Evolutionary conservation across 1,140 invertebrate genomes (phyloP).

Genomic region (Geopemphigus sp.): DNA sequence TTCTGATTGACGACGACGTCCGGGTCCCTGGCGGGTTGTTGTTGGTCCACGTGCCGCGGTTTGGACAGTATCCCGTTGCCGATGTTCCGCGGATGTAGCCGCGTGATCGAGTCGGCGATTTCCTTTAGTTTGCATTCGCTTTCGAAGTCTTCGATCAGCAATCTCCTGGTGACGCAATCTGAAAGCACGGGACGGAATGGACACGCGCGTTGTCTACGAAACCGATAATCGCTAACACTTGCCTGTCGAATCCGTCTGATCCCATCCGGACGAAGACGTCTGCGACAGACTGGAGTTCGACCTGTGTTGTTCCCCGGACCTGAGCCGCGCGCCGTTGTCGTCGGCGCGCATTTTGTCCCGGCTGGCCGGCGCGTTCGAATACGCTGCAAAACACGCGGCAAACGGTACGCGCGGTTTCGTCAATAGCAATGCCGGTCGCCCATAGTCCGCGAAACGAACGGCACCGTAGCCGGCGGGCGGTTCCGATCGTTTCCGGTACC

Average conservation of each 20-base stretch:
- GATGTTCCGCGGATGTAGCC: constrained; percentile 59
- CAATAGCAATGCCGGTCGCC: too few relatives aligned
- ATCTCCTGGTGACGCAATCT: constrained; percentile 54
- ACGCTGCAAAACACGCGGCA: not conserved
- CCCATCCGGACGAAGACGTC: constrained; percentile 42
- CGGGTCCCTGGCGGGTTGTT: constrained; percentile 58
- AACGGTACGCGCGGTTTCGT: too few relatives aligned
- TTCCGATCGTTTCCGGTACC: too few relatives aligned
- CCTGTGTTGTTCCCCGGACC: constrained; percentile 23
- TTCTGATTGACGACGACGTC: constrained; percentile 58
- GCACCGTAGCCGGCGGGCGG: too few relatives aligned
- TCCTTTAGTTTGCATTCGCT: constrained; percentile 66
- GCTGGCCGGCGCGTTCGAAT: constrained; percentile 7
- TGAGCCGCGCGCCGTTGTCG: not conserved
- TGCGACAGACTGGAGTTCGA: constrained; percentile 41
- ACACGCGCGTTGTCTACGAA: too few relatives aligned
- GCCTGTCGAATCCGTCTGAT: constrained; percentile 34
- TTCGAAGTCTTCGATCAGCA: constrained; percentile 57
- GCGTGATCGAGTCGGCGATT: constrained; percentile 70
- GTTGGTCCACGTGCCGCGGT: constrained; percentile 53
- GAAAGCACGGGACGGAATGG: too few relatives aligned
- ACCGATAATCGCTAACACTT: not conserved
- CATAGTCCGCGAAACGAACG: too few relatives aligned
- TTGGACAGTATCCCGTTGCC: constrained; percentile 47
- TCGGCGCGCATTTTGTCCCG: constrained; percentile 13